These are phyloP conservation scores for Muschampia plurimacula DNA, from an alignment of 2,888 invertebrate species.

Conservation along the genomic window DNA sequence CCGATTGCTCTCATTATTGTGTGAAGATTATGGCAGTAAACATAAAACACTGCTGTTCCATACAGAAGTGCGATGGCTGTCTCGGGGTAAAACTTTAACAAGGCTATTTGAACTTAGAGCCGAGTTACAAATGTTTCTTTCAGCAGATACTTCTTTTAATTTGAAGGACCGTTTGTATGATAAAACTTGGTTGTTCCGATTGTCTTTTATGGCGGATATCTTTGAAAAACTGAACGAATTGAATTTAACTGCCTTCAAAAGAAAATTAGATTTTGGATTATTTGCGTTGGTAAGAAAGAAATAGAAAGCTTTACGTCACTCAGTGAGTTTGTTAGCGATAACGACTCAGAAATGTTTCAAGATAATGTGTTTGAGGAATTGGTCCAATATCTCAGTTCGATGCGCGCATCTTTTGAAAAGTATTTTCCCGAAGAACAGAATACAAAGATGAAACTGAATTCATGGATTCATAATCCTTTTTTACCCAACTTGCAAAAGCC, in stretches of 20 bases:
- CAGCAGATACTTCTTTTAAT: conserved; percentile 46
- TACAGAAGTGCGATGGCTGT: conserved; percentile 52
- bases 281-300: conserved; percentile 47
- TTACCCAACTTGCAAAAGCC: conserved; percentile 52
- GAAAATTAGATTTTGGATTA: conserved; percentile 52
- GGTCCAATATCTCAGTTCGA: too few species aligned
- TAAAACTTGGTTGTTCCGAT: conserved; percentile 46
- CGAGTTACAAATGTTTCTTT: conserved; percentile 48
- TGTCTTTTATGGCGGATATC: conserved; percentile 47
- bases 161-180: conserved; percentile 46
- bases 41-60: conserved; percentile 41
- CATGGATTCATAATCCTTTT: conserved; percentile 39
- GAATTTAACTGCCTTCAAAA: conserved; percentile 48
- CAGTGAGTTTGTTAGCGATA: conserved; percentile 44
- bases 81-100: conserved; percentile 49
- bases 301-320: conserved; percentile 51
- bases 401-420: too few species aligned
- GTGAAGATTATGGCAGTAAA: conserved; percentile 47
- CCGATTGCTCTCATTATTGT: conserved; percentile 38
- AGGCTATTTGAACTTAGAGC: conserved; percentile 49
- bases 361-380: too few species aligned
- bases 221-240: conserved; percentile 49
- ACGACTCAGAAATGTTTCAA: too few species aligned
- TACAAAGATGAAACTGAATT: conserved; percentile 38
- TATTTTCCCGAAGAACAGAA: too few species aligned